Evolutionary conservation across 2,113 vertebrate species (phyloP), one percentile per base, ranked within the genome.

Genomic region (Peucedramus taeniatus): DNA sequence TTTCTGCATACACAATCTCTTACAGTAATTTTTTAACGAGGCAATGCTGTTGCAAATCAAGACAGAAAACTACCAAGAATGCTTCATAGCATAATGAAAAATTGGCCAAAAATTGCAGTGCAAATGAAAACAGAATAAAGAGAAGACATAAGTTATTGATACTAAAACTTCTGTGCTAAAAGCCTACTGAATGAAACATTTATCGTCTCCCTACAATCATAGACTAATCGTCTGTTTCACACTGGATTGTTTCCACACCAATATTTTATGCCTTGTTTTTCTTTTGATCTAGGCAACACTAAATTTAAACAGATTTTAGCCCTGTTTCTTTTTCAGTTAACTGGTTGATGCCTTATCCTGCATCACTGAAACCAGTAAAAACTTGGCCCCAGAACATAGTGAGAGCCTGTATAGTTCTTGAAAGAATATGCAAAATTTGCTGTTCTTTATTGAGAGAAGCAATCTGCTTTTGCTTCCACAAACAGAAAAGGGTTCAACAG

Each of bases 131-230:
- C 78, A 74, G 61, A 96, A 76, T 86, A 87, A 95, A 96, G 80
- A 81, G 72, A 51, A 90, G 95, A 96, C 86, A 92, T 89, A 95
- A 95, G 94, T 95, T 96, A 97, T 89, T 83, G 90, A 91, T 90
- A 90, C 84, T 97, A 90, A 96, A 96, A 92, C 83, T 93, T 94
- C 95, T 91, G 57, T 94, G 88, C 75, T 82, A 83, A 87, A 68
- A 92, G 68, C 80, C 42, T 64, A 74, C 76, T 94, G 94, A 80
- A 83, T 90, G 97, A 95, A 92, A 87, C 87, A 96, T 72, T 44
- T 91, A 86, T 70, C 18, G 51, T 93, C 65, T 72, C 61, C 80
- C 60, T 39, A 21, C 83, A 83, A 51, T 87, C 70, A 83, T 54
- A 95, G 95, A 66, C 79, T 91, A 94, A 80, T 94, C 87, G 44